phyloP scores from a whole-genome alignment of 2,797 vertebrate genomes.

The Semotilus atromaculatus region DNA sequence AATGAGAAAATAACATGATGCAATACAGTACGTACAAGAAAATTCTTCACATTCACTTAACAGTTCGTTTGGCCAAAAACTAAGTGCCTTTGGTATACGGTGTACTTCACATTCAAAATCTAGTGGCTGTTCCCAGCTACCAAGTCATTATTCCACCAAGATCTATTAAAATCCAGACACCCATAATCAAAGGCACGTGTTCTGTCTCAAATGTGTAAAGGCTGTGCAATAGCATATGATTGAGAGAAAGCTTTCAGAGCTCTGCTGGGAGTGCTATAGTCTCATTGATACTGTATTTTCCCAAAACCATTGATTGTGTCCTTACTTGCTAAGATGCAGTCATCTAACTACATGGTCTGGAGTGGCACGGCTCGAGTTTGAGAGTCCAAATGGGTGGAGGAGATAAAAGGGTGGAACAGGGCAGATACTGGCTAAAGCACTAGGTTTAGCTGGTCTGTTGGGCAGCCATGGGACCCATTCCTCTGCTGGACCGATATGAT shows the following conservation, averaged over 20 bases:
- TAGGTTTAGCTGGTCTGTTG: constrained; percentile 60
- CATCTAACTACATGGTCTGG: constrained; percentile 43
- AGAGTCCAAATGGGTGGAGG: constrained; percentile 7
- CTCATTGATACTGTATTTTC: constrained; percentile 14
- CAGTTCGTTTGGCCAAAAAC: constrained; percentile 49
- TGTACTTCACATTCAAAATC: constrained; percentile 30
- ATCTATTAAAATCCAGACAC: constrained; percentile 44
- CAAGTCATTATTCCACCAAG: constrained; percentile 18
- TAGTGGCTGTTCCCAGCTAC: constrained; percentile 42
- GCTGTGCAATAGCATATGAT: constrained; percentile 55
- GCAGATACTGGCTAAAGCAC: constrained; percentile 7
- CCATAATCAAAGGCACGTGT: constrained; percentile 59
- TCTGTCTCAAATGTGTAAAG: constrained; percentile 57
- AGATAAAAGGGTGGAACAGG: constrained; percentile 5
- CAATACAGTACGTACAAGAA: constrained; percentile 47
- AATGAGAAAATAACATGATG: constrained; percentile 22
- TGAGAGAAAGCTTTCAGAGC: constrained; percentile 50
- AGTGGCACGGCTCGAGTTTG: constrained; percentile 24
- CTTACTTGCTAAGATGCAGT: constrained; percentile 39
- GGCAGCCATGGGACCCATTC: constrained; percentile 56
- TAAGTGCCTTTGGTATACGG: constrained; percentile 45
- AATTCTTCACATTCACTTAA: constrained; percentile 56
- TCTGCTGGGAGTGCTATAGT: constrained; percentile 40
- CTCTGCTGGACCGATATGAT: constrained; percentile 60
- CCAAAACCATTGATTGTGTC: constrained; percentile 29